Conservation (phyloP, 2,888 invertebrate species). For the Colletes collaris region DNA sequence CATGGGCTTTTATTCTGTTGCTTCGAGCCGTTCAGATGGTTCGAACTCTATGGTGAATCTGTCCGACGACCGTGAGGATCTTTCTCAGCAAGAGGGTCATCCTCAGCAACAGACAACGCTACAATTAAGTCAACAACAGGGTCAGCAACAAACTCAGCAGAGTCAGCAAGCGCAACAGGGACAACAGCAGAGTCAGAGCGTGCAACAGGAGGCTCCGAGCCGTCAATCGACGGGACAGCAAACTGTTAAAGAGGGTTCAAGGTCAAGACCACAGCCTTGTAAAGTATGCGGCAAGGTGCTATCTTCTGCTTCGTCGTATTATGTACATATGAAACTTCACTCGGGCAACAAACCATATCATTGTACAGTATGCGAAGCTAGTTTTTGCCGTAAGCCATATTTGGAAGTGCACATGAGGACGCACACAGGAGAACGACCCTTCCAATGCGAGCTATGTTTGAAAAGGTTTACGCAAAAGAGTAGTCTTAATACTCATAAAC, state of each 20-base stretch:
- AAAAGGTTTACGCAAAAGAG: conserved; percentile 93
- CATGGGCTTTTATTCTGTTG: conserved; percentile 86
- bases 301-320: conserved; percentile 91
- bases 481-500: conserved; percentile 91
- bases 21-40: conserved; percentile 81
- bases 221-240: conserved; percentile 81
- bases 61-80: conserved; percentile 81
- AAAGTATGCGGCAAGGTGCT: conserved; percentile 91
- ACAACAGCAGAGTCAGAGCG: conserved; percentile 65
- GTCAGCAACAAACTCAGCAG: conserved; percentile 74
- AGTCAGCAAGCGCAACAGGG: conserved; percentile 68
- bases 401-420: conserved; percentile 92
- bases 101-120: conserved; percentile 76
- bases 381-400: conserved; percentile 92
- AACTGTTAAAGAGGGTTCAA: conserved; percentile 82
- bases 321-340: conserved; percentile 93
- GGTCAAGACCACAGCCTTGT: conserved; percentile 90
- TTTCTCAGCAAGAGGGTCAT: conserved; percentile 81
- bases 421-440: conserved; percentile 90
- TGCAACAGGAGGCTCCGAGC: conserved; percentile 71
- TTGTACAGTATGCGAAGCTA: conserved; percentile 90
- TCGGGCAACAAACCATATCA: conserved; percentile 92
- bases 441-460: conserved; percentile 89
- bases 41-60: conserved; percentile 82
- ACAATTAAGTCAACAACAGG: conserved; percentile 83